Evolutionary conservation across 2,797 vertebrate species (phyloP).

Genomic region (Sebastes matsubarae): DNA sequence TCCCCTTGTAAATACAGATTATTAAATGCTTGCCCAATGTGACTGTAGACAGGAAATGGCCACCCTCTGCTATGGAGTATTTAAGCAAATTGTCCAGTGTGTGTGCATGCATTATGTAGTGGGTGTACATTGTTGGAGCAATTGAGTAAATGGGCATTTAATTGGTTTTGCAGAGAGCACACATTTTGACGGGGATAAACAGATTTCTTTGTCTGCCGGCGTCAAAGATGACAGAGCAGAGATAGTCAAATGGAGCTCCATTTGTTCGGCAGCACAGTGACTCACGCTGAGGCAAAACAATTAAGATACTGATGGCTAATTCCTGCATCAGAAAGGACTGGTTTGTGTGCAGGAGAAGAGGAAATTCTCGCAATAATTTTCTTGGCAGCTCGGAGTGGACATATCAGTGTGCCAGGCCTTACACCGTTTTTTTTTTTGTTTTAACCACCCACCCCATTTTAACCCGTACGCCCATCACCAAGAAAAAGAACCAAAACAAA

Average conservation of each 20-base stretch:
- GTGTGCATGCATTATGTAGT: conserved; percentile 8
- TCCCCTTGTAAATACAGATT: conserved; percentile 29
- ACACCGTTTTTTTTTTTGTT: background rate
- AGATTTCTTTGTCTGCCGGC: conserved; percentile 54
- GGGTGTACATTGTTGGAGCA: conserved; percentile 42
- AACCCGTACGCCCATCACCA: background rate
- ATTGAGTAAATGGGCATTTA: conserved; percentile 62
- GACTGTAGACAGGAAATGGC: conserved; percentile 36
- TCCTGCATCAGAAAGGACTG: conserved; percentile 15
- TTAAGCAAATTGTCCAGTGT: conserved; percentile 33
- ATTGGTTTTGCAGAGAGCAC: conserved; percentile 61
- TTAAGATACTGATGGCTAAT: conserved; percentile 25
- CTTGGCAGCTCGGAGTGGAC: background rate
- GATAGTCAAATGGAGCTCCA: conserved; percentile 21
- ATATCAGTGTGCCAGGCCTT: background rate
- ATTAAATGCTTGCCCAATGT: conserved; percentile 21
- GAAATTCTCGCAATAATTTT: background rate
- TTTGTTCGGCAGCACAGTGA: conserved; percentile 23
- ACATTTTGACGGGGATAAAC: conserved; percentile 58
- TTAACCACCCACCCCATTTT: background rate
- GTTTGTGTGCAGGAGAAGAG: conserved; percentile 1
- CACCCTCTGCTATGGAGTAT: conserved; percentile 22
- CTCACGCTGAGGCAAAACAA: conserved; percentile 35
- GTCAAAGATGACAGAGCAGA: conserved; percentile 35
- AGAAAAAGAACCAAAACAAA: background rate